Evolutionary conservation across 2,113 vertebrate species (phyloP), one percentile per base, ranked within the genome.

Genomic region (Aspiorhynchus laticeps): DNA sequence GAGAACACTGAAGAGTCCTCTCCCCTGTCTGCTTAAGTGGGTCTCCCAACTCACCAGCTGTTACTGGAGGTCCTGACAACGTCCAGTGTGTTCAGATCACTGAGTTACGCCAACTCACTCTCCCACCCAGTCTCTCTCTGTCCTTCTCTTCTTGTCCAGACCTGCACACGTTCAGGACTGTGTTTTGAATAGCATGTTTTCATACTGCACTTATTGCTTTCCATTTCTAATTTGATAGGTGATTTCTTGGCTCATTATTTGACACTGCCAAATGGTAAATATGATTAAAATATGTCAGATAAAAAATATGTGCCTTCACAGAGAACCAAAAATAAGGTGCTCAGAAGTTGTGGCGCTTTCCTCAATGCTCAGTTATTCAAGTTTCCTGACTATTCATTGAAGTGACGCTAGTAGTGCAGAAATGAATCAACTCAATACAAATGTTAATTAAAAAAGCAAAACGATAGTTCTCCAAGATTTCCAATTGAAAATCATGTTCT

Each of bases 31-130:
- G 43, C 83, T 90, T 89, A 61, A 90, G 93, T 93, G 93, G 83
- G 92, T 95, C 96, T 91, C 91, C 96, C 96, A 95, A 97, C 96
- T 97, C 95, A 97, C 97, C 98, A 99, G 97, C 98, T 99, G 97
- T 98, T 97, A 97, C 96, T 95, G 95, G 46, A 96, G 97, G 96
- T 97, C 95, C 79, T 77, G 41, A 51, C 43, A 77, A 51, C 17
- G 43, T 77, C 43, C 96, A 91, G 95, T 96, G 96, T 96, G 96
- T 97, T 95, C 95, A 96, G 96, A 96, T 95, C 96, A 95, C 95
- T 94, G 95, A 95, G 95, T 95, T 94, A 93, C 94, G 93, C 94
- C 95, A 93, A 92, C 90, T 94, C 53, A 91, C 87, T 15, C 53
- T n/a, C 65, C 56, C 65, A 82, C 19, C 53, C 24, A 77, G 3